Base-by-base conservation (phyloP, 2,797 vertebrate species). In the Esox lucius region DNA sequence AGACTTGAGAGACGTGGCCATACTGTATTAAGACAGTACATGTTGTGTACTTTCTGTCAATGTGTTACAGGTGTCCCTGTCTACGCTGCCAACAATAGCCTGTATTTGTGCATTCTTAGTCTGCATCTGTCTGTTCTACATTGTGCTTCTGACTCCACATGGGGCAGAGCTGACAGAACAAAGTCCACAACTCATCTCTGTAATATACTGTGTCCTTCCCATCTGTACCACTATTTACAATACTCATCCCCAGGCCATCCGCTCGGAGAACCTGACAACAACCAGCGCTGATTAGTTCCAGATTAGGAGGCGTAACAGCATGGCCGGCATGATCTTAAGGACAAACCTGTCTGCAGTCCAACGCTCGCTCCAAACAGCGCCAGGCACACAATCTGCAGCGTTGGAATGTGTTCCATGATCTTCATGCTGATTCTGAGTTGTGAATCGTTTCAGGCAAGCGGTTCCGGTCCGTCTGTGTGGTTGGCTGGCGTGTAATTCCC, bases 371-470 rank as follows among this genome's bases (percentile, higher is more conserved):
- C 90, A 81, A 95, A 82, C 85, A 87, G 87, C 77, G 88, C 87
- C 88, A 95, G 84, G 56, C 87, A 87, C 71, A 96, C 84, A 84
- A 95, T 74, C 15, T 91, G 87, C 79, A 93, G 71, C 80, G 95
- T 84, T 80, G 91, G 85, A 93, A 94, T 93, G 94, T 94, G 90
- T 87, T 90, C 74, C 7, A 88, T 79, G 79, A 93, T 89, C 91
- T 93, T 95, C 95, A 96, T 96, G 81, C 81, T 95, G 92, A 91
- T 90, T 93, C 89, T 24, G 85, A 31, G 90, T 85, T 75, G 53
- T 9, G 75, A 81, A 87, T 26, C 26, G 77, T 84, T n/a, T 53
- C 94, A 86, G 83, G 87, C 19, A 87, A 24, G 6, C 22, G 62
- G 66, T 78, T 82, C 84, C 17, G 2, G 90, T 86, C 83, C 80